Conservation (phyloP, 1,140 invertebrate species). For the Rhopalosiphum padi region DNA sequence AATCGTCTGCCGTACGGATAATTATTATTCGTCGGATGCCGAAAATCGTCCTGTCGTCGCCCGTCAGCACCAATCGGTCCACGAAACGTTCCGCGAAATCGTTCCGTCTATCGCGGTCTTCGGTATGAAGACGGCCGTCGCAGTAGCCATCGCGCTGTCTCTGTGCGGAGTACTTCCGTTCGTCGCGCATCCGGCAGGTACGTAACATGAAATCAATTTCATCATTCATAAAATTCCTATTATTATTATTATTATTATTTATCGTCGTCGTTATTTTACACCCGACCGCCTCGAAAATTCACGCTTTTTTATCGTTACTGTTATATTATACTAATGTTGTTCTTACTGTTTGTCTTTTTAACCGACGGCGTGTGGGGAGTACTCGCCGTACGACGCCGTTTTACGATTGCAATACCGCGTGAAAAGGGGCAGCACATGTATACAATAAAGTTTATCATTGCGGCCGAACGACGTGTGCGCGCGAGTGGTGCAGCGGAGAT, state of each 20-base stretch:
- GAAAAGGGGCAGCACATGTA: no score
- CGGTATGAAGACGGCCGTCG: background rate
- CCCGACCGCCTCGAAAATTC: background rate
- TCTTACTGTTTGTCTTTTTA: no score
- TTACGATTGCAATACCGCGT: background rate
- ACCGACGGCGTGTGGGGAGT: no score
- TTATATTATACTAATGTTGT: no score
- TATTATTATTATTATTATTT: background rate
- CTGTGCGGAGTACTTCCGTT: background rate
- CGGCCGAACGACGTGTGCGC: background rate
- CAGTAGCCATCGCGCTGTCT: background rate
- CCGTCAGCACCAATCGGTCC: background rate
- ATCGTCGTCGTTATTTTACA: background rate
- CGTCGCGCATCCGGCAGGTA: background rate
- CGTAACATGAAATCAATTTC: background rate
- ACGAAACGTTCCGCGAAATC: background rate
- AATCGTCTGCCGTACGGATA: no score
- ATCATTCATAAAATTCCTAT: no score
- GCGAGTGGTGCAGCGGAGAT: background rate
- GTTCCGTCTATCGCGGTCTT: background rate
- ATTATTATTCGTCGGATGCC: background rate
- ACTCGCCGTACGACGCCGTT: background rate
- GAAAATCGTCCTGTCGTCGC: background rate
- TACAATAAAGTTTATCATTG: background rate
- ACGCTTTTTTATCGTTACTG: no score